phyloP scores from a whole-genome alignment of 2,888 invertebrate genomes.

The Rhagophthalmus giganteus region DNA sequence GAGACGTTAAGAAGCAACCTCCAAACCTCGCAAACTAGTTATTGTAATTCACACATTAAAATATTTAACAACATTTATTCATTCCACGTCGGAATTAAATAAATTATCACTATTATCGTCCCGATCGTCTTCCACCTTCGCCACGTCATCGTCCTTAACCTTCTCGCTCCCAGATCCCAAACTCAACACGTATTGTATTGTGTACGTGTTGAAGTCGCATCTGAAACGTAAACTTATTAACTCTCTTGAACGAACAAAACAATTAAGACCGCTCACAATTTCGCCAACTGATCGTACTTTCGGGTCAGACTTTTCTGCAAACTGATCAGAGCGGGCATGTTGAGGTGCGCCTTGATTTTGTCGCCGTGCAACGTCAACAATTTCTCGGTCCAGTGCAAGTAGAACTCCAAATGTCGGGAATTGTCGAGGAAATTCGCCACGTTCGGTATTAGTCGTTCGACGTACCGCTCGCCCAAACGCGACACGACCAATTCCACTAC shows the following conservation, averaged over 20 bases:
- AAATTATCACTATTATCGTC: conserved; percentile 25
- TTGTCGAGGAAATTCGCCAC: conserved; percentile 73
- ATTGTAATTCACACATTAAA: too few relatives aligned
- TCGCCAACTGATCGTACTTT: conserved; percentile 78
- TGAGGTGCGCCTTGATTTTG: conserved; percentile 58
- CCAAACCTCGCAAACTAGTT: too few relatives aligned
- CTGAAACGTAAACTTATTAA: too few relatives aligned
- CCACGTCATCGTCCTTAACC: too few relatives aligned
- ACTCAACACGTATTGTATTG: conserved; percentile 72
- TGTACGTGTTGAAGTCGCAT: conserved; percentile 89
- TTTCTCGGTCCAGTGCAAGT: conserved; percentile 76
- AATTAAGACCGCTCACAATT: conserved; percentile 80
- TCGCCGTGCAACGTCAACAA: conserved; percentile 70
- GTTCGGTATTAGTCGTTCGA: conserved; percentile 72
- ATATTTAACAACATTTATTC: too few relatives aligned
- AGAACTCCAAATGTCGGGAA: conserved; percentile 85
- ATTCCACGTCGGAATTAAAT: conserved; percentile 23
- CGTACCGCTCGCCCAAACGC: conserved; percentile 72
- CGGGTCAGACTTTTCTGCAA: conserved; percentile 79
- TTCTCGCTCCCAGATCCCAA: too few relatives aligned
- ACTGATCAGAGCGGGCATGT: conserved; percentile 69
- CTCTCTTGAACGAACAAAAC: too few relatives aligned
- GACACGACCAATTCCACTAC: conserved; percentile 76
- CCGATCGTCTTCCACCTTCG: conserved; percentile 45
- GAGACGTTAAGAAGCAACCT: too few relatives aligned